Conservation (phyloP, 2,113 vertebrate species). For the Reinhardtius hippoglossoides region DNA sequence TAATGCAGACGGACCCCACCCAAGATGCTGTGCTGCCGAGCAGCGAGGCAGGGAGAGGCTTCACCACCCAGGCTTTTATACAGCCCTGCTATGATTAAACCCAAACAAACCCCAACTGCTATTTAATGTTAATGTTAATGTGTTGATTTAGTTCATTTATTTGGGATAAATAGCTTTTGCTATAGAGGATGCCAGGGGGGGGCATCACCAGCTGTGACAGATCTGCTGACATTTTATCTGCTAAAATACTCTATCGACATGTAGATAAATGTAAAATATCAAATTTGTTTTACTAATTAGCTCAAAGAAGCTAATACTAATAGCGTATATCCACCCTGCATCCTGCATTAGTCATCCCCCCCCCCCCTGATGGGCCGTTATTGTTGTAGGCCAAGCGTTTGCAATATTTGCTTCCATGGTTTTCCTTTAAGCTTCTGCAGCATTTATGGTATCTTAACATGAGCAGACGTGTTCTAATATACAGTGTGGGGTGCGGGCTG, state of each 20-base stretch:
- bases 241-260: not conserved
- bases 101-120: not conserved
- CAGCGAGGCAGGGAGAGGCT: slow-evolving; percentile 24
- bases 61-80: not conserved
- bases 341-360: slow-evolving; percentile 23
- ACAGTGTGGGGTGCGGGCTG: slow-evolving; percentile 2
- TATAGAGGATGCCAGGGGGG: not conserved
- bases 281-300: not conserved
- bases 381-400: slow-evolving; percentile 32
- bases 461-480: not conserved
- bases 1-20: slow-evolving; percentile 88
- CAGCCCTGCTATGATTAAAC: not conserved
- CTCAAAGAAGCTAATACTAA: not conserved
- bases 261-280: not conserved
- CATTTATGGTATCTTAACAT: not conserved
- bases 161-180: not conserved
- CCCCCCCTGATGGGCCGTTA: slow-evolving; percentile 5
- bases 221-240: slow-evolving; percentile 5
- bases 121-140: not conserved
- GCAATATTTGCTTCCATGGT: slow-evolving; percentile 22
- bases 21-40: slow-evolving; percentile 78
- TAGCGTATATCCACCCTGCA: not conserved
- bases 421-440: not conserved
- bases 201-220: slow-evolving; percentile 29
- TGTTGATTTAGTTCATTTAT: slow-evolving; percentile 1